Percentiles rank a stretch among this genome's conserved stretches.
These are phyloP conservation scores for Coremacera marginata DNA, from an alignment of 2,888 invertebrate genomes.

Conservation along the genomic window DNA sequence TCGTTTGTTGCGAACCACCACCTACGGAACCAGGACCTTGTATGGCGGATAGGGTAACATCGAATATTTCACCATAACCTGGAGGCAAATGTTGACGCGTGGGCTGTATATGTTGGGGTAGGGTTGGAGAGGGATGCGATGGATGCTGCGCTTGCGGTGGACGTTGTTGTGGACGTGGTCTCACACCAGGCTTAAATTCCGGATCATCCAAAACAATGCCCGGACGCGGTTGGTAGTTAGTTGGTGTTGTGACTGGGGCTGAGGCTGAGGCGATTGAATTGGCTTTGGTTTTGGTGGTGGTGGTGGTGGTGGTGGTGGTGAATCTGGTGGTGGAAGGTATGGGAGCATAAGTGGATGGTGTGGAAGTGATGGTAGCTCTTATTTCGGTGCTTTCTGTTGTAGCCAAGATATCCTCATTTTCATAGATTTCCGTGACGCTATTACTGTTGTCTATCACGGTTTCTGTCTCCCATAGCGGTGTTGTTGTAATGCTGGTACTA, in stretches of 20 bases:
- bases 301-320: slow-evolving; percentile 48
- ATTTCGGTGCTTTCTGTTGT: slow-evolving; percentile 48
- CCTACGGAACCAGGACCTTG: slow-evolving; percentile 80
- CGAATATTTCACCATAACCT: slow-evolving; percentile 84
- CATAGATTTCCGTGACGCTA: slow-evolving; percentile 30
- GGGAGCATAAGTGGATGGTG: slow-evolving; percentile 49
- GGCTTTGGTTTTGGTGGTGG: slow-evolving; percentile 42
- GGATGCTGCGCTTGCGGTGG: slow-evolving; percentile 50
- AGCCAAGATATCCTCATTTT: slow-evolving; percentile 27
- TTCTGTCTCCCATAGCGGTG: slow-evolving; percentile 29
- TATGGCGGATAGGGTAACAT: slow-evolving; percentile 88
- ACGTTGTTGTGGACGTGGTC: slow-evolving; percentile 60
- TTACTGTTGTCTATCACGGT: slow-evolving; percentile 27
- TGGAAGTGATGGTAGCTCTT: slow-evolving; percentile 49
- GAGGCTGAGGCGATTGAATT: slow-evolving; percentile 19
- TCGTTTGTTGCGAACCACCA: slow-evolving; percentile 68
- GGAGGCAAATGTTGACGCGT: slow-evolving; percentile 69
- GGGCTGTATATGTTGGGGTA: slow-evolving; percentile 65
- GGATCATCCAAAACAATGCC: slow-evolving; percentile 89
- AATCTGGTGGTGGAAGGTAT: slow-evolving; percentile 51
- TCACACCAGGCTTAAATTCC: slow-evolving; percentile 80
- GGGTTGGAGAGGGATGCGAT: slow-evolving; percentile 56
- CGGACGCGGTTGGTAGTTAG: slow-evolving; percentile 80
- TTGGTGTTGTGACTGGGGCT: slow-evolving; percentile 50
- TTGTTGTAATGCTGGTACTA: slow-evolving; percentile 49